These are phyloP conservation scores for Oscheius onirici DNA, from an alignment of 2,888 invertebrate genomes.

Conservation along the genomic window DNA sequence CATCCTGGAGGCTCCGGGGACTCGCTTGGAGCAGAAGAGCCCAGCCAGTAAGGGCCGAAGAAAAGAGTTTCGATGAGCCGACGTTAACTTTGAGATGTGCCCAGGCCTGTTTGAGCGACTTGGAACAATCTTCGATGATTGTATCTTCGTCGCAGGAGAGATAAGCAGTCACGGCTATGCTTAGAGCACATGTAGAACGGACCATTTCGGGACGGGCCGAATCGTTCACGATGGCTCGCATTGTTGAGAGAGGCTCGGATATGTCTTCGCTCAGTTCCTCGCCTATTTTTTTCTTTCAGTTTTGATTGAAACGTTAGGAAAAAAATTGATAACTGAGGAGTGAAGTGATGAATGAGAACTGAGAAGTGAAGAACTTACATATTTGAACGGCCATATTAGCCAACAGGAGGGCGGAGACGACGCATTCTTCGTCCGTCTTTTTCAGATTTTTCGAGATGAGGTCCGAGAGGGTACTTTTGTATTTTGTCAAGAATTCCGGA, in stretches of 20 bases:
- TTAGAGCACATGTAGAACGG: conserved; percentile 40
- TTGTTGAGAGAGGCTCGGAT: conserved; percentile 41
- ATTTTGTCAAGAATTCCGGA: conserved; percentile 41
- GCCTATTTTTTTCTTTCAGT: conserved; percentile 18
- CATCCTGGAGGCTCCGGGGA: conserved; percentile 1
- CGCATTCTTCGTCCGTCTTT: conserved; percentile 50
- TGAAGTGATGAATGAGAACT: not conserved
- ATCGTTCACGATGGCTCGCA: conserved; percentile 50
- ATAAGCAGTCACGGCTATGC: conserved; percentile 43
- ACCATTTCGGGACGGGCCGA: conserved; percentile 40
- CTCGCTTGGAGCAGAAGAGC: conserved; percentile 29
- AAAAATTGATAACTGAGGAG: too few relatives aligned
- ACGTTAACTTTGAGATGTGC: conserved; percentile 9
- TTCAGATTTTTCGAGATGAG: conserved; percentile 42
- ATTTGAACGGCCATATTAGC: conserved; percentile 86
- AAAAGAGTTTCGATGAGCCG: conserved; percentile 14
- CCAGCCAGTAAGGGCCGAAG: conserved; percentile 22
- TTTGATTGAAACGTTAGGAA: too few relatives aligned
- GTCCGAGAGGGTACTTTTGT: conserved; percentile 39
- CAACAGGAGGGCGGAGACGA: conserved; percentile 75
- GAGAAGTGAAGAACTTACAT: conserved; percentile 74
- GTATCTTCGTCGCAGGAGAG: conserved; percentile 45
- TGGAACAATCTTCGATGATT: conserved; percentile 35
- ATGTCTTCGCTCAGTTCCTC: conserved; percentile 44
- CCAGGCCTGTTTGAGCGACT: conserved; percentile 33